These are phyloP conservation scores for Trididemnum clinides DNA, from an alignment of 23 tunicate species.

Conservation along the genomic window DNA sequence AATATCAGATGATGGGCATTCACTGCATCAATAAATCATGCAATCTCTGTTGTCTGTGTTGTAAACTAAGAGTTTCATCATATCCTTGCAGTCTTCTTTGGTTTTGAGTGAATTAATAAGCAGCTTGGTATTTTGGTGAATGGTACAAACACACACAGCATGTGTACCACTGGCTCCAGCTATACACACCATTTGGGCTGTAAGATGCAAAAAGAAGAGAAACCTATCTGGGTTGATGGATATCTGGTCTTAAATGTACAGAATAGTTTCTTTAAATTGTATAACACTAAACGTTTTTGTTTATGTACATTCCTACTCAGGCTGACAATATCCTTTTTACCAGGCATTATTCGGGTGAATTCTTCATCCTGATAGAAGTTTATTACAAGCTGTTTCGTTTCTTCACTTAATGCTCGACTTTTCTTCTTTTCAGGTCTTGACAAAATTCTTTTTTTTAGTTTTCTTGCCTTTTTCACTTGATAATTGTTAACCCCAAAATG, in stretches of 20 bases:
- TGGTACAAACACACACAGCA: slow-evolving; percentile 53
- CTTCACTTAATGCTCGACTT: slow-evolving; percentile 12
- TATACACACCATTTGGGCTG: slow-evolving; percentile 45
- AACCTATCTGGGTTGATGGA: slow-evolving; percentile 26
- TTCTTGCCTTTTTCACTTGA: slow-evolving; percentile 29
- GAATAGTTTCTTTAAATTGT: slow-evolving; percentile 30
- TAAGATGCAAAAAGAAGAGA: slow-evolving; percentile 36
- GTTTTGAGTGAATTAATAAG: slow-evolving; percentile 9
- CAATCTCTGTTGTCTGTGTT: slow-evolving; percentile 27
- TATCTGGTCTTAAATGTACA: slow-evolving; percentile 21
- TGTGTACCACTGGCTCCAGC: slow-evolving; percentile 38
- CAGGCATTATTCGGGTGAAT: slow-evolving; percentile 36
- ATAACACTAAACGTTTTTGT: slow-evolving; percentile 35
- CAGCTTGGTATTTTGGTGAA: slow-evolving; percentile 37
- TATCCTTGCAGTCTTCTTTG: slow-evolving; percentile 21
- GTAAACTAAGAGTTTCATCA: slow-evolving; percentile 31
- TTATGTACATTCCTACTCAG: slow-evolving; percentile 33
- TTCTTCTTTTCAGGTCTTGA: slow-evolving; percentile 1
- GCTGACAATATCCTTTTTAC: slow-evolving; percentile 35
- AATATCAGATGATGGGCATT: slow-evolving; percentile 35
- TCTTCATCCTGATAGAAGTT: slow-evolving; percentile 41
- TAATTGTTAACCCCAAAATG: slow-evolving; percentile 25
- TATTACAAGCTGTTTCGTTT: slow-evolving; percentile 18
- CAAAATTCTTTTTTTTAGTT: slow-evolving; percentile 32
- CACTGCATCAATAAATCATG: slow-evolving; percentile 31